These are phyloP conservation scores for Listrodromus nycthemerus DNA, from an alignment of 2,888 invertebrate genomes.

Conservation along the genomic window DNA sequence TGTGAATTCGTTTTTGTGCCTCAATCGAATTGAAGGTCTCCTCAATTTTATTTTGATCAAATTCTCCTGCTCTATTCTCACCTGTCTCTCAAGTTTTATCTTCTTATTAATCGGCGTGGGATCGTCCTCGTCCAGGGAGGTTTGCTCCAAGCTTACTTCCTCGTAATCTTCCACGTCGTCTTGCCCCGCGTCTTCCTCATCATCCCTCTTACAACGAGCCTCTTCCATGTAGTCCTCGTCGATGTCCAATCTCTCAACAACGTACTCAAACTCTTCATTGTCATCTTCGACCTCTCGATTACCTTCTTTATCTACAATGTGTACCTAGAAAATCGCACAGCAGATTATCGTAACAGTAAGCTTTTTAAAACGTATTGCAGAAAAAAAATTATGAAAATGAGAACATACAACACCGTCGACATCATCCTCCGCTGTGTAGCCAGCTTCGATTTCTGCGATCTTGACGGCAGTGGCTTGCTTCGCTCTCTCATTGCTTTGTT, in stretches of 20 bases:
- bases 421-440: slow-evolving; percentile 63
- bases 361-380: not conserved
- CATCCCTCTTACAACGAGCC: slow-evolving; percentile 23
- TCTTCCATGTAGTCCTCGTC: slow-evolving; percentile 72
- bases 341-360: not conserved
- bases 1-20: not conserved
- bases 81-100: slow-evolving; percentile 70
- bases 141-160: slow-evolving; percentile 63
- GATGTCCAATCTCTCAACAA: slow-evolving; percentile 78
- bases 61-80: slow-evolving; percentile 22
- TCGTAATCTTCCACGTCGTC: slow-evolving; percentile 61
- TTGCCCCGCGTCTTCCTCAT: slow-evolving; percentile 15
- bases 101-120: slow-evolving; percentile 66
- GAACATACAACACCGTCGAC: slow-evolving; percentile 64
- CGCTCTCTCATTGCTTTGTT: slow-evolving; percentile 70
- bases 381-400: not conserved
- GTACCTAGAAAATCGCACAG: slow-evolving; percentile 12
- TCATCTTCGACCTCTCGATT: slow-evolving; percentile 71
- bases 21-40: not conserved
- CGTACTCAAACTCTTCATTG: slow-evolving; percentile 78
- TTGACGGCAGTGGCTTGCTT: slow-evolving; percentile 53
- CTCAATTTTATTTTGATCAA: slow-evolving; percentile 6
- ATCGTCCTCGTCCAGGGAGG: slow-evolving; percentile 69
- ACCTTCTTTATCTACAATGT: slow-evolving; percentile 35
- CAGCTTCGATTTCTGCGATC: slow-evolving; percentile 50